These are phyloP conservation scores for Danaus plexippus DNA, from an alignment of 1,140 invertebrate genomes.

Conservation along the genomic window DNA sequence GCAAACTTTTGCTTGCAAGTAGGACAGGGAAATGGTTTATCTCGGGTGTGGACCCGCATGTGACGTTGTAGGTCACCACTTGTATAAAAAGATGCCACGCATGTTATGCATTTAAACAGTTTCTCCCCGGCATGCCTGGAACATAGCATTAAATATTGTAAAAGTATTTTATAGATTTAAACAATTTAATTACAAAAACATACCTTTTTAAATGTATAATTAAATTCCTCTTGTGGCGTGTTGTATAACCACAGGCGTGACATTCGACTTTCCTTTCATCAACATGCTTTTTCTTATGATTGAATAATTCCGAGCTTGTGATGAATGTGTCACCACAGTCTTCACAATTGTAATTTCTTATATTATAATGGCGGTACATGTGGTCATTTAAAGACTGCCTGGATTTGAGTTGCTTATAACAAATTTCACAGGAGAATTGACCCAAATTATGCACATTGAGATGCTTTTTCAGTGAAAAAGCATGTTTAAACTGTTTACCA, in stretches of 20 bases:
- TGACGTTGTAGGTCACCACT: slow-evolving; percentile 60
- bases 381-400: slow-evolving; percentile 55
- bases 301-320: slow-evolving; percentile 58
- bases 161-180: background rate
- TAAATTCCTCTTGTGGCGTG: slow-evolving; percentile 66
- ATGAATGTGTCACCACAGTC: slow-evolving; percentile 66
- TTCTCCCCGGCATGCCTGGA: slow-evolving; percentile 64
- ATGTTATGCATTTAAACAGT: slow-evolving; percentile 57
- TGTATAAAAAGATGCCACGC: slow-evolving; percentile 54
- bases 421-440: slow-evolving; percentile 45
- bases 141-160: background rate
- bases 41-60: slow-evolving; percentile 68
- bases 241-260: slow-evolving; percentile 65
- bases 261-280: slow-evolving; percentile 54
- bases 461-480: slow-evolving; percentile 60
- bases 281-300: slow-evolving; percentile 59
- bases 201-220: slow-evolving; percentile 63
- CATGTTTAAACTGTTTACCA: slow-evolving; percentile 75
- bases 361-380: slow-evolving; percentile 63
- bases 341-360: slow-evolving; percentile 66
- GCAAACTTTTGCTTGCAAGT: slow-evolving; percentile 69
- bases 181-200: slow-evolving; percentile 1
- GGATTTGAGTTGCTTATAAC: slow-evolving; percentile 57
- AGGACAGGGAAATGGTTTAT: slow-evolving; percentile 74
- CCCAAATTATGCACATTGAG: slow-evolving; percentile 53